Percentiles rank a stretch among this genome's conserved stretches.
Conservation (phyloP, 2,797 vertebrate genomes). For the Leptatherina wallacei region DNA sequence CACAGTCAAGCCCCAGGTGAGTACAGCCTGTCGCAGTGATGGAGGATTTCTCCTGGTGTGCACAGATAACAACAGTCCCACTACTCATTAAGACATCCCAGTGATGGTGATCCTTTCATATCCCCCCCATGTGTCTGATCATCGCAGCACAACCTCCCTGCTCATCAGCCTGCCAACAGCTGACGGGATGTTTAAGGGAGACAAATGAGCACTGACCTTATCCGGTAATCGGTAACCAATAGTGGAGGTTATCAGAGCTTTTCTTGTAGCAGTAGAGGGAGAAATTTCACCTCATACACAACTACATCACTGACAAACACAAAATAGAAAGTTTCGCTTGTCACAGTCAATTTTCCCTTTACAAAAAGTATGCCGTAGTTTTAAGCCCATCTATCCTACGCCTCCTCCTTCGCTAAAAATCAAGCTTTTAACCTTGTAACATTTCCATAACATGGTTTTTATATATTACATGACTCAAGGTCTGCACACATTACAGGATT, state of each 20-base stretch:
- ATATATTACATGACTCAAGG: too few species aligned
- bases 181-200: slow-evolving; percentile 67
- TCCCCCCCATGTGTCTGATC: slow-evolving; percentile 50
- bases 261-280: slow-evolving; percentile 22
- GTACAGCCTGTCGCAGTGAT: slow-evolving; percentile 46
- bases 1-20: slow-evolving; percentile 35
- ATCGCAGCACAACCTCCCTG: slow-evolving; percentile 40
- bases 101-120: slow-evolving; percentile 16
- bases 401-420: too few species aligned
- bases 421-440: too few species aligned
- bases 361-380: too few species aligned
- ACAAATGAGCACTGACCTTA: slow-evolving; percentile 67
- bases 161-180: slow-evolving; percentile 38
- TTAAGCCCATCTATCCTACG: too few species aligned
- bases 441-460: too few species aligned
- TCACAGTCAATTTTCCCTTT: too few species aligned
- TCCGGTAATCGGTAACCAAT: slow-evolving; percentile 69
- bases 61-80: slow-evolving; percentile 50
- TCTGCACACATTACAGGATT: too few species aligned
- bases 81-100: slow-evolving; percentile 35
- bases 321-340: too few species aligned
- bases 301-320: slow-evolving; percentile 16
- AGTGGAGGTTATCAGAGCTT: slow-evolving; percentile 52
- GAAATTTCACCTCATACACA: slow-evolving; percentile 33
- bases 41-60: slow-evolving; percentile 52